Evolutionary conservation across 2,113 vertebrate genomes (phyloP).

Genomic region (Condylura cristata): DNA sequence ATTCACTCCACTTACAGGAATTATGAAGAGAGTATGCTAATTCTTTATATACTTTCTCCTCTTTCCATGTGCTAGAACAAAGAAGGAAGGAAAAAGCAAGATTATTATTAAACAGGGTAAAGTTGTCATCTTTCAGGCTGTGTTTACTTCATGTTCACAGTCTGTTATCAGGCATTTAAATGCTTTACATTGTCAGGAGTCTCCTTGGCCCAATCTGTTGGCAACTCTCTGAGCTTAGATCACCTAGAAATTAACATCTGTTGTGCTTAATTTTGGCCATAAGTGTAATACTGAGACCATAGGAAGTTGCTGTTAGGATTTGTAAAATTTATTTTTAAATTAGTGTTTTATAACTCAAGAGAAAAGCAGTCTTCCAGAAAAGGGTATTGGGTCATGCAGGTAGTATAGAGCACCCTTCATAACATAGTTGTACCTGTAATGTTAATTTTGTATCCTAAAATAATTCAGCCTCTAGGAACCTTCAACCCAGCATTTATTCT

Average conservation of each 20-base stretch:
- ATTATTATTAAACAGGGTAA: not conserved
- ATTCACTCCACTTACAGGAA: not conserved
- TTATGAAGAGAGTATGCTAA: not conserved
- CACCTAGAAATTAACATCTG: not conserved
- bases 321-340: slow-evolving; percentile 31
- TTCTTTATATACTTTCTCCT: not conserved
- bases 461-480: not conserved
- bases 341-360: not conserved
- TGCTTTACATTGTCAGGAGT: not conserved
- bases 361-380: not conserved
- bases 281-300: not conserved
- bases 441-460: not conserved
- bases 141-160: not conserved
- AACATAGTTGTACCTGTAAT: not conserved
- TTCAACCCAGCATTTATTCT: not conserved
- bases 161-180: not conserved
- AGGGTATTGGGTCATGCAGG: not conserved
- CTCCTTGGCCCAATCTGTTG: not conserved
- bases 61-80: not conserved
- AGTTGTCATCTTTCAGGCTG: not conserved
- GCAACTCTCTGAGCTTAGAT: slow-evolving; percentile 18
- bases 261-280: not conserved
- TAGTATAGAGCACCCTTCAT: not conserved
- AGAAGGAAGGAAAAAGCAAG: not conserved
- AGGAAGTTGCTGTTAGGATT: not conserved